phyloP scores from a whole-genome alignment of 2,797 vertebrate species.

The Eulemur mongoz region DNA sequence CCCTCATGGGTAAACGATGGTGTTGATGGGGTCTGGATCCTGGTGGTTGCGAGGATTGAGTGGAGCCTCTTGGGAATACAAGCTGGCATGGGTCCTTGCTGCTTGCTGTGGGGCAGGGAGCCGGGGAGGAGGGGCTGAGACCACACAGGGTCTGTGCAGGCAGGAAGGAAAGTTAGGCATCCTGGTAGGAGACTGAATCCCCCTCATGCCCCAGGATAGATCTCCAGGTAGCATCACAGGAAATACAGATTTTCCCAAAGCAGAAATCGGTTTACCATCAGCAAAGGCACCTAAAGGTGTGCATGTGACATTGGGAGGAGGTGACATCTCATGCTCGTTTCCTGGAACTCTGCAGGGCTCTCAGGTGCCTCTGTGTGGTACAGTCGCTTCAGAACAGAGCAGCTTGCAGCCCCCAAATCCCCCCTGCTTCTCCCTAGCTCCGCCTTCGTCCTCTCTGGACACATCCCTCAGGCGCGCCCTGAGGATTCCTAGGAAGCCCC shows the following conservation, averaged over 20 bases:
- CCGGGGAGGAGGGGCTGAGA: too few relatives aligned
- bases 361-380: background rate
- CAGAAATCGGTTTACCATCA: rapidly evolving
- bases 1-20: rapidly evolving
- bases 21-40: rapidly evolving
- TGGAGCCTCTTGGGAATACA: rapidly evolving
- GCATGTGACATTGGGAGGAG: rapidly evolving
- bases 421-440: rapidly evolving
- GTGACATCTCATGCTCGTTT: rapidly evolving
- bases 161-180: too few relatives aligned
- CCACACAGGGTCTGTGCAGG: rapidly evolving
- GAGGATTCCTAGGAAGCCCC: too few relatives aligned
- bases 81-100: rapidly evolving
- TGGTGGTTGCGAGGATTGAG: rapidly evolving
- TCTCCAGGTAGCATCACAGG: too few relatives aligned
- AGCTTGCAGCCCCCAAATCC: rapidly evolving
- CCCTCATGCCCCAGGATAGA: background rate
- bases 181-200: background rate
- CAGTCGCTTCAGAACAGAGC: too few relatives aligned
- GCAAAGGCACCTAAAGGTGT: too few relatives aligned
- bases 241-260: background rate
- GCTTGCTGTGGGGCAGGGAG: rapidly evolving
- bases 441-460: rapidly evolving
- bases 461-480: rapidly evolving
- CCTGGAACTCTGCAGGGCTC: background rate